Conservation (phyloP, 2,888 invertebrate species). For the Nowickia ferox region DNA sequence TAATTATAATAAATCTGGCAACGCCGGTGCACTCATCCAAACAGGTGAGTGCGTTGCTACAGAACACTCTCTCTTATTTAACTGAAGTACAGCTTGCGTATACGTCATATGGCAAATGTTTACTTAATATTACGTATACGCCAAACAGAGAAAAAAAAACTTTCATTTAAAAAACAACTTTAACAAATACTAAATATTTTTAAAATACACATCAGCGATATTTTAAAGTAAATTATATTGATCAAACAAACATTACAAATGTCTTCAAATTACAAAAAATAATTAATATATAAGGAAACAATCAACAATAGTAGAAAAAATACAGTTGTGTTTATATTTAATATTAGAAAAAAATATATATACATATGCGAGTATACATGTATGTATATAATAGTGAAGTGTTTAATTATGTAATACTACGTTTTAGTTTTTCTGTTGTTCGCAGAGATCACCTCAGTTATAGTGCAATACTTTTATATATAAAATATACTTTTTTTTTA, state of each 20-base stretch:
- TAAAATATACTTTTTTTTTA: no score
- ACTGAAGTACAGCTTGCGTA: constrained; percentile 16
- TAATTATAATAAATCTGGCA: no score
- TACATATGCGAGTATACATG: no score
- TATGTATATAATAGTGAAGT: no score
- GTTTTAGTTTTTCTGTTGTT: background rate
- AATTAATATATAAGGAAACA: background rate
- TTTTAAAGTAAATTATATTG: background rate
- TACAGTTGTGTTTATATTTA: constrained; percentile 25
- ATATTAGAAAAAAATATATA: background rate
- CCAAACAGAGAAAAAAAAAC: background rate
- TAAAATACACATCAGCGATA: background rate
- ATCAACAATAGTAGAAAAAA: background rate
- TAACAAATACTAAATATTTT: constrained; percentile 39
- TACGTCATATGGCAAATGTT: constrained; percentile 41
- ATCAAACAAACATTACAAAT: constrained; percentile 1
- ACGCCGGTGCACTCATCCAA: background rate
- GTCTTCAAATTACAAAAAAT: constrained; percentile 9
- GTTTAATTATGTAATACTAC: background rate
- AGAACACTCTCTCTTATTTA: background rate
- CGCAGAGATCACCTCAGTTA: background rate
- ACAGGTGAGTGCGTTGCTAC: background rate
- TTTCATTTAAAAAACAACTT: constrained; percentile 3
- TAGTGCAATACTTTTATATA: no score
- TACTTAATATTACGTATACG: constrained; percentile 50